Percentiles rank a stretch among this genome's conserved stretches.
These are phyloP conservation scores for Hydrozoanthus gracilis DNA, from an alignment of 92 coral and sea anemone species.

Conservation along the genomic window DNA sequence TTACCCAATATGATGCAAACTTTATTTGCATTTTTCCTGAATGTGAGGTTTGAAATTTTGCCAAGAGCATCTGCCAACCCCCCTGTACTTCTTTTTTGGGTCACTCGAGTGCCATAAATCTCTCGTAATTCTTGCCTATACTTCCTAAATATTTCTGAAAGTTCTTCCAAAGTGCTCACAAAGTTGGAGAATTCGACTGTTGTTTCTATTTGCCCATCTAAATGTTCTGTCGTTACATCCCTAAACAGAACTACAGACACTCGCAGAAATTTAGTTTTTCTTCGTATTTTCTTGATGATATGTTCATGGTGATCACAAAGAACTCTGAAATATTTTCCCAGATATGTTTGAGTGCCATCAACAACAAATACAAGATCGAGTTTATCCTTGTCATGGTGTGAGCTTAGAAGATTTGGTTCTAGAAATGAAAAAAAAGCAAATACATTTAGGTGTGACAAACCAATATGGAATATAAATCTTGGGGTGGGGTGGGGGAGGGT, in stretches of 20 bases:
- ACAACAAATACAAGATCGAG: slow-evolving; percentile 21
- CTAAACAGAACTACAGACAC: slow-evolving; percentile 17
- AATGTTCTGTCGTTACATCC: neutral
- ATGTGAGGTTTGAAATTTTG: slow-evolving; percentile 19
- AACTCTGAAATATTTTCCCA: slow-evolving; percentile 15
- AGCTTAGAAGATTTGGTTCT: neutral
- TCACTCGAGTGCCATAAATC: neutral
- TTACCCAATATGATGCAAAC: slow-evolving; percentile 30
- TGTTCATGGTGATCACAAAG: slow-evolving; percentile 5
- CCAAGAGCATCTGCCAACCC: slow-evolving; percentile 18
- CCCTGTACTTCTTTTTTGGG: neutral
- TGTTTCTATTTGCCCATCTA: neutral
- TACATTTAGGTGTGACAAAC: neutral
- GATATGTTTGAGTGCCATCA: neutral
- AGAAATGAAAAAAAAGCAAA: neutral
- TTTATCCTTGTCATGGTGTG: slow-evolving; percentile 17
- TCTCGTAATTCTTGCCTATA: neutral
- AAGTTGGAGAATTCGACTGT: slow-evolving; percentile 6
- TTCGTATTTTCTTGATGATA: neutral
- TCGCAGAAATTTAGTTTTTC: neutral
- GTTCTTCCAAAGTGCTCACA: slow-evolving; percentile 23
- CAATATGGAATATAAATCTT: too few species aligned
- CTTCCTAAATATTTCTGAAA: neutral
- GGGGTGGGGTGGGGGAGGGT: too few species aligned
- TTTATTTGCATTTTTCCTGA: slow-evolving; percentile 32